A percentile compares a stretch with the other conserved stretches of the same genome.
Evolutionary conservation across 1,140 invertebrate species (phyloP).

Genomic region (Nephila pilipes): DNA sequence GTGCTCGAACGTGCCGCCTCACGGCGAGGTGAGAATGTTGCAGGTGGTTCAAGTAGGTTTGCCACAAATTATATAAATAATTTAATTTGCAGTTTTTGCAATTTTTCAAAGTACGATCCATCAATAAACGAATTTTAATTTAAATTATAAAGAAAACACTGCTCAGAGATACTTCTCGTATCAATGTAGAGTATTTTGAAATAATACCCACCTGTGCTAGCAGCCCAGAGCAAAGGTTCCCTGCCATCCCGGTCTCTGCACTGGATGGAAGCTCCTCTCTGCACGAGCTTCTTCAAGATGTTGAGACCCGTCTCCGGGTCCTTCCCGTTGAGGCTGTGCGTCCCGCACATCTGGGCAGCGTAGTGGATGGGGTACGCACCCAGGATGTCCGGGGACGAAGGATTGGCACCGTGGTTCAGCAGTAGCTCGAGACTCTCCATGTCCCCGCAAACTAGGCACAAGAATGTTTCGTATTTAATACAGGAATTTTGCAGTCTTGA

Average conservation of each 20-base stretch:
- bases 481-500: no score
- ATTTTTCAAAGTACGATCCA: no score
- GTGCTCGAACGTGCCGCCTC: no score
- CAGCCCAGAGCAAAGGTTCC: slow-evolving; percentile 97
- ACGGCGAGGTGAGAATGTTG: no score
- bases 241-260: slow-evolving; percentile 94
- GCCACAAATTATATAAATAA: no score
- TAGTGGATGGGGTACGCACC: slow-evolving; percentile 98
- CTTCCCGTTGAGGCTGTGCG: slow-evolving; percentile 86
- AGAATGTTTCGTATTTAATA: no score
- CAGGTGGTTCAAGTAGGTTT: no score
- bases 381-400: slow-evolving; percentile 93
- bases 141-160: no score
- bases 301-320: slow-evolving; percentile 78
- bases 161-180: no score
- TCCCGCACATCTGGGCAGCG: slow-evolving; percentile 96
- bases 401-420: slow-evolving; percentile 89
- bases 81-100: no score
- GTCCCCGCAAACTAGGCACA: slow-evolving; percentile 90
- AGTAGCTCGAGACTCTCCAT: slow-evolving; percentile 92
- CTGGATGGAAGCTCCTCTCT: slow-evolving; percentile 87
- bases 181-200: no score
- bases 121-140: no score
- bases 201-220: slow-evolving; percentile 93
- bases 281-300: slow-evolving; percentile 77